phyloP scores from a whole-genome alignment of 1,140 invertebrate genomes.

The Drosophila mauritiana region DNA sequence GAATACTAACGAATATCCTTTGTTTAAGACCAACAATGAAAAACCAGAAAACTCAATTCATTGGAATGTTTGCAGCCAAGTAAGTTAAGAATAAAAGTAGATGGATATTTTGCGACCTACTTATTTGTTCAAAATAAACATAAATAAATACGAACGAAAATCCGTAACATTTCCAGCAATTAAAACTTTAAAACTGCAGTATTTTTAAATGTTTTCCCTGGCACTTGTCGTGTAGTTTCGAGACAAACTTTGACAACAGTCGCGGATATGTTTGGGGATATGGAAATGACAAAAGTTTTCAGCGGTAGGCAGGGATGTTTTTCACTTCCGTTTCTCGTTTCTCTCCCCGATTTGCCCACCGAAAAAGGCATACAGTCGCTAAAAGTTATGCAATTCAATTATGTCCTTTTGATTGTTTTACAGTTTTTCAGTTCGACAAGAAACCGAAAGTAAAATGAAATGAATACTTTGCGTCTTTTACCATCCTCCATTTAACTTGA shows the following conservation, averaged over 20 bases:
- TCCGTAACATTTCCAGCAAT: slow-evolving; percentile 3
- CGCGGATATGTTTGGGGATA: slow-evolving; percentile 27
- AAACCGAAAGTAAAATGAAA: slow-evolving; percentile 17
- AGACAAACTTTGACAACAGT: slow-evolving; percentile 10
- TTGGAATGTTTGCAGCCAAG: not conserved
- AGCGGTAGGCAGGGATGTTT: slow-evolving; percentile 17
- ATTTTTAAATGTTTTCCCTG: slow-evolving; percentile 17
- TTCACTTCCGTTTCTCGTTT: not conserved
- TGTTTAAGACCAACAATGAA: not conserved
- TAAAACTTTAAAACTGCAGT: slow-evolving; percentile 6
- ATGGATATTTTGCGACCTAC: not conserved
- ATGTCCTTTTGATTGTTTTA: slow-evolving; percentile 53
- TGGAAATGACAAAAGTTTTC: slow-evolving; percentile 43
- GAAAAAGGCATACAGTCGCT: not conserved
- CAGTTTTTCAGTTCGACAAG: slow-evolving; percentile 36
- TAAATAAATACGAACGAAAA: not conserved
- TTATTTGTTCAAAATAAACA: not conserved
- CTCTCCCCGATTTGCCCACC: not conserved
- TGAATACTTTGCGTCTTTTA: slow-evolving; percentile 25
- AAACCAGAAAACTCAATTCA: not conserved
- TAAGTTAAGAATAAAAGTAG: not conserved
- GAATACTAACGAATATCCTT: not conserved
- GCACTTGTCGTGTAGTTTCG: slow-evolving; percentile 7
- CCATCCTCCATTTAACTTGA: slow-evolving; percentile 38
- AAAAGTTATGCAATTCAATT: slow-evolving; percentile 64